These are phyloP conservation scores for Camponotus pennsylvanicus DNA, from an alignment of 1,140 invertebrate genomes.

Conservation along the genomic window DNA sequence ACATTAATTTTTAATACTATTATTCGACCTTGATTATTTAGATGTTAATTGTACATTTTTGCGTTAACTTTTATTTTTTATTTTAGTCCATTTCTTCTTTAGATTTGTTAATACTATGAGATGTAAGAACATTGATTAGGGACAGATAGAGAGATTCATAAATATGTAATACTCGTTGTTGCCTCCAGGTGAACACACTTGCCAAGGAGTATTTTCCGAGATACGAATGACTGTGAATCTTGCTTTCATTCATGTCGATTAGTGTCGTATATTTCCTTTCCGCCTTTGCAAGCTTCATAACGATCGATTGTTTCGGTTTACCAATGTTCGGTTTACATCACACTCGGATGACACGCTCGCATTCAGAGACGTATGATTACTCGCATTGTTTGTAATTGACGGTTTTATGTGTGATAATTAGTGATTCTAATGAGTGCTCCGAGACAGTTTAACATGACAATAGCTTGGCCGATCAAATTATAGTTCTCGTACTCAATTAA, in stretches of 20 bases:
- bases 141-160: slow-evolving; percentile 43
- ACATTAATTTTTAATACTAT: not conserved
- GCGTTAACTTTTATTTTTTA: not conserved
- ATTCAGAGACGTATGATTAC: slow-evolving; percentile 62
- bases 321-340: not conserved
- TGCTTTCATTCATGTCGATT: slow-evolving; percentile 34
- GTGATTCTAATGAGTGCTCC: slow-evolving; percentile 68
- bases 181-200: slow-evolving; percentile 3
- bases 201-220: slow-evolving; percentile 8
- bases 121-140: not conserved
- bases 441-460: slow-evolving; percentile 29
- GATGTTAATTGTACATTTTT: not conserved
- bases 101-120: not conserved
- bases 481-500: slow-evolving; percentile 12
- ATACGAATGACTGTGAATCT: slow-evolving; percentile 40
- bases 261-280: slow-evolving; percentile 17
- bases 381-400: slow-evolving; percentile 72
- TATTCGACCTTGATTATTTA: not conserved
- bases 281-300: slow-evolving; percentile 17
- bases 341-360: slow-evolving; percentile 29
- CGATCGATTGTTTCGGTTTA: slow-evolving; percentile 31
- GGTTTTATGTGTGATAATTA: slow-evolving; percentile 71
- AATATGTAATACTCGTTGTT: slow-evolving; percentile 30
- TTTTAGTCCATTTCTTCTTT: not conserved
- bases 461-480: slow-evolving; percentile 47